Percentiles rank a stretch among this genome's conserved stretches.
These are phyloP conservation scores for Pterocles burchelli DNA, from an alignment of 2,113 vertebrate species.

Conservation along the genomic window DNA sequence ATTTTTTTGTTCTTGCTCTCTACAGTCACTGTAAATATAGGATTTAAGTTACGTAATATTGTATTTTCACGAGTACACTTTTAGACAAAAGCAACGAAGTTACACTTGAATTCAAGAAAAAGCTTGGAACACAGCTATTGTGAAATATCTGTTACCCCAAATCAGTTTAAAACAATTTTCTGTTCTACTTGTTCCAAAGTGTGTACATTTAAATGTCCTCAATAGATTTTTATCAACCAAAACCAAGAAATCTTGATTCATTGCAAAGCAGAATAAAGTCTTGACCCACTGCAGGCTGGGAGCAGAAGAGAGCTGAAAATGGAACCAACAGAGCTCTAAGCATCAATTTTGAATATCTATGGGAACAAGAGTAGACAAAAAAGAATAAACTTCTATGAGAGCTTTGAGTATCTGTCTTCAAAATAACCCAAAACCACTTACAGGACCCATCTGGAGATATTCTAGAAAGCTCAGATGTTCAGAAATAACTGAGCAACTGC, in stretches of 20 bases:
- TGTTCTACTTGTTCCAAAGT: rapidly evolving
- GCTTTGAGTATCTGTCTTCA: background rate
- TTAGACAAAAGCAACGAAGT: background rate
- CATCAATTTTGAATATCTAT: background rate
- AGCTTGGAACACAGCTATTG: background rate
- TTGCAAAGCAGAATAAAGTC: background rate
- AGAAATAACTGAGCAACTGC: background rate
- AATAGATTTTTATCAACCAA: background rate
- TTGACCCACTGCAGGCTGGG: background rate
- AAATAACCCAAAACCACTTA: background rate
- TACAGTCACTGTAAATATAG: background rate
- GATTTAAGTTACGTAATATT: background rate
- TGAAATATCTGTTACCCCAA: background rate
- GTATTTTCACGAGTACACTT: background rate
- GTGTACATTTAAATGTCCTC: background rate
- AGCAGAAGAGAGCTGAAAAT: background rate
- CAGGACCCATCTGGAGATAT: background rate
- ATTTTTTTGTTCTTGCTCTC: background rate
- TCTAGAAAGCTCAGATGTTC: background rate
- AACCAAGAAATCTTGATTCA: background rate
- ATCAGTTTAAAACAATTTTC: background rate
- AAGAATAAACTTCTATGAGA: background rate
- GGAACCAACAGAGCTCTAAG: background rate
- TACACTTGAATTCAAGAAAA: background rate
- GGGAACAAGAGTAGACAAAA: background rate